Evolutionary conservation across 2,797 vertebrate genomes (phyloP).

Genomic region (Jordanella pulchra): DNA sequence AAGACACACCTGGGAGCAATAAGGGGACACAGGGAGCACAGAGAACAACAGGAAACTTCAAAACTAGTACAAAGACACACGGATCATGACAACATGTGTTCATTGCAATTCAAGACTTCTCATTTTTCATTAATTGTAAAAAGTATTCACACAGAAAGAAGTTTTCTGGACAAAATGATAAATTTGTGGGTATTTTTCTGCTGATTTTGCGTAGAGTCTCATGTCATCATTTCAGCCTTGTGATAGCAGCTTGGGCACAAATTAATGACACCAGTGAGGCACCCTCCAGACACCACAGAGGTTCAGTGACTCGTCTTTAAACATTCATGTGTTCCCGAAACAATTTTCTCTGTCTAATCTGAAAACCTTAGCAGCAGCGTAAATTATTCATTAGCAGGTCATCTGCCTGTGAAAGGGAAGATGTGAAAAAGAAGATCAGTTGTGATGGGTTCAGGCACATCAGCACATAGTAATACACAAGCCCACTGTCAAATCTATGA

Average conservation of each 20-base stretch:
- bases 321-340: constrained; percentile 81
- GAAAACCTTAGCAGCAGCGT: constrained; percentile 68
- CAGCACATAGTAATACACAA: constrained; percentile 46
- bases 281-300: constrained; percentile 55
- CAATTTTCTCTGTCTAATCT: constrained; percentile 81
- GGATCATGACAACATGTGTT: constrained; percentile 43
- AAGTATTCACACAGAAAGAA: constrained; percentile 46
- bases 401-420: constrained; percentile 64
- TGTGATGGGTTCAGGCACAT: constrained; percentile 50
- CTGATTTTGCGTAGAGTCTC: constrained; percentile 53
- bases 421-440: constrained; percentile 57
- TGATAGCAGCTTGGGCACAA: constrained; percentile 63
- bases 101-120: constrained; percentile 44
- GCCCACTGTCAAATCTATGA: constrained; percentile 25
- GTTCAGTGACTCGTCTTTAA: constrained; percentile 79
- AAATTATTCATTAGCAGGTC: constrained; percentile 78
- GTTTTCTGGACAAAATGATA: constrained; percentile 32
- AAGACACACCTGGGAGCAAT: too few species aligned
- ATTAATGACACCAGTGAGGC: constrained; percentile 68
- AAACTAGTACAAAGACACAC: too few species aligned
- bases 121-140: constrained; percentile 47
- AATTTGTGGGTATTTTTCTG: constrained; percentile 9
- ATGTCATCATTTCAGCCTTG: constrained; percentile 40
- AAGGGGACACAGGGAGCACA: too few species aligned
- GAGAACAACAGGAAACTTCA: too few species aligned